Percentiles rank a stretch among this genome's conserved stretches.
These are phyloP conservation scores for Chymomyza amoena DNA, from an alignment of 2,888 invertebrate species.

Conservation along the genomic window DNA sequence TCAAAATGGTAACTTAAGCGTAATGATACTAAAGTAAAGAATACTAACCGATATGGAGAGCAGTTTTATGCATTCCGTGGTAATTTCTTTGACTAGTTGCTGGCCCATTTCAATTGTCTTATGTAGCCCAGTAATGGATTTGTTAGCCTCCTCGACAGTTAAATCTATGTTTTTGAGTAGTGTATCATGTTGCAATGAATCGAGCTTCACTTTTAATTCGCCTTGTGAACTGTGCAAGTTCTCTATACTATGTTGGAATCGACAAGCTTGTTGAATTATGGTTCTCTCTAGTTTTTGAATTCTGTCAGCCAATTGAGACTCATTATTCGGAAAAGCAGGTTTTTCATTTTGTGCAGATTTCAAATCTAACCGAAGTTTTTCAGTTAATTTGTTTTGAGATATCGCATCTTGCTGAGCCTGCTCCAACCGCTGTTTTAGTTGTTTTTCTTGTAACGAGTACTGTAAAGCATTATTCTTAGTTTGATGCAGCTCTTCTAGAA, in stretches of 20 bases:
- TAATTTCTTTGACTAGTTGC: neutral
- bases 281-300: conserved; percentile 17
- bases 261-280: conserved; percentile 31
- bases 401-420: conserved; percentile 1
- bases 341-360: neutral
- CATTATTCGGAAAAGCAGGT: neutral
- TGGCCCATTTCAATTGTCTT: neutral
- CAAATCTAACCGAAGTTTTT: conserved; percentile 32
- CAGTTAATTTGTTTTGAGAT: neutral
- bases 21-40: neutral
- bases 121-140: neutral
- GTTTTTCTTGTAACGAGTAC: neutral
- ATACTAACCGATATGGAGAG: conserved; percentile 43
- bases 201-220: conserved; percentile 60
- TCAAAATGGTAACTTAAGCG: neutral
- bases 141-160: conserved; percentile 2
- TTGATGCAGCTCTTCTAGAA: neutral
- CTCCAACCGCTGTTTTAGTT: conserved; percentile 19
- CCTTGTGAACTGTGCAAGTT: conserved; percentile 44
- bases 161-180: neutral
- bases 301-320: neutral
- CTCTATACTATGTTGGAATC: conserved; percentile 32
- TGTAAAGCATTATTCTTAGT: neutral
- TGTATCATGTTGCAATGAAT: conserved; percentile 43
- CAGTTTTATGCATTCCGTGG: conserved; percentile 28